Evolutionary conservation across 2,113 vertebrate species (phyloP).

Genomic region (Anser cygnoides): DNA sequence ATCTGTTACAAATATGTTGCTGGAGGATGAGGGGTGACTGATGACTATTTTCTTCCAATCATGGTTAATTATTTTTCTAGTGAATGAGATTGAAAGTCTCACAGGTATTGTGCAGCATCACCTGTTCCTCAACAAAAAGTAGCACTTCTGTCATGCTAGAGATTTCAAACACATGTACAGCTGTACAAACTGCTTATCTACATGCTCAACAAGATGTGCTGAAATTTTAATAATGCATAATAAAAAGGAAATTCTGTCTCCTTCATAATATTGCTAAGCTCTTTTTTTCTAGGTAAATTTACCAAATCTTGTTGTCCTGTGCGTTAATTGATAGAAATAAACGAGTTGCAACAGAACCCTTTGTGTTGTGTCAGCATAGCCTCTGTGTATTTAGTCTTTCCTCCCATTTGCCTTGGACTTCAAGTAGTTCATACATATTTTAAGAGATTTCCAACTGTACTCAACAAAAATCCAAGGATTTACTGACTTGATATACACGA

Average conservation of each 20-base stretch:
- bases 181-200: background rate
- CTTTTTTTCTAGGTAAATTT: background rate
- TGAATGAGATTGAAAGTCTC: background rate
- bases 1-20: background rate
- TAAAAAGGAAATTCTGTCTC: background rate
- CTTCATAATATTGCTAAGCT: background rate
- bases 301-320: background rate
- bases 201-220: background rate
- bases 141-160: background rate
- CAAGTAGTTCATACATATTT: background rate
- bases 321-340: background rate
- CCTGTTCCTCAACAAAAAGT: background rate
- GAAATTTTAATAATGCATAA: background rate
- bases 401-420: background rate
- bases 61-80: background rate
- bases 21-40: background rate
- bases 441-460: background rate
- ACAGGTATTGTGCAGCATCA: background rate
- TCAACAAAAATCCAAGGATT: background rate
- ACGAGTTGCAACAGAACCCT: background rate
- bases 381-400: background rate
- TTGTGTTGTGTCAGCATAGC: background rate
- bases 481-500: background rate
- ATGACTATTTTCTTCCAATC: background rate
- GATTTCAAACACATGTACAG: background rate